Evolutionary conservation across 2,113 vertebrate species (phyloP), one percentile per base, ranked within the genome.

Genomic region (Tetrax tetrax): DNA sequence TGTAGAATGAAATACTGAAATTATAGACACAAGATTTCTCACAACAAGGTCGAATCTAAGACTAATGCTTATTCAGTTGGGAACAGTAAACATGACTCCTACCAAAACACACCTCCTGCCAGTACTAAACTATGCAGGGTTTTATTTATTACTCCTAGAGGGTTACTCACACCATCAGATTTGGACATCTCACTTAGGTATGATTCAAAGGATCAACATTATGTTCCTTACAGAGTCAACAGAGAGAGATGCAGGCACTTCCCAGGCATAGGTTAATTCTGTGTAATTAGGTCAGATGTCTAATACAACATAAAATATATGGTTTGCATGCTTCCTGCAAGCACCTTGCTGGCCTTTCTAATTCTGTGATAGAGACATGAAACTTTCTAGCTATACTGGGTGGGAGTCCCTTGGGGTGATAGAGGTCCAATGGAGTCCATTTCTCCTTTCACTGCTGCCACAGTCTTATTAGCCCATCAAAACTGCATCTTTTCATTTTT

Each of bases 131-230:
- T 56, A 14, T 6, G 35, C 37, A 65, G 8, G 17, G 18, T 70
- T 92, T 89, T 93, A 93, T 87, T 95, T 95, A 93, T 96, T 95
- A 66, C 78, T 89, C 76, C 85, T 92, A 29, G 29, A 83, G 76
- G 47, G 64, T 95, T 95, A 87, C 89, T 94, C 87, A 91, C 76
- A 71, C 56, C 64, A 81, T 81, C 87, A 87, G 29, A 94, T 84
- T 91, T 94, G 91, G 56, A 91, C 76, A 90, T 89, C 63, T 97
- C 47, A 77, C 80, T 94, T 83, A 91, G 51, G 51, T 94, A 68
- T 95, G 86, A 95, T 94, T 95, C 89, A 94, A 69, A 84, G 47
- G 43, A 78, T 92, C 72, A 93, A 83, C 68, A 75, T 84, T 53
- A 37, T 7, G 2, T 92, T 92, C 51, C 38, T 64, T 51, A 82